Percentiles rank a stretch among this genome's conserved stretches.
Evolutionary conservation across 1,140 invertebrate species (phyloP).

Genomic region (Pseudomyrmex concolor): DNA sequence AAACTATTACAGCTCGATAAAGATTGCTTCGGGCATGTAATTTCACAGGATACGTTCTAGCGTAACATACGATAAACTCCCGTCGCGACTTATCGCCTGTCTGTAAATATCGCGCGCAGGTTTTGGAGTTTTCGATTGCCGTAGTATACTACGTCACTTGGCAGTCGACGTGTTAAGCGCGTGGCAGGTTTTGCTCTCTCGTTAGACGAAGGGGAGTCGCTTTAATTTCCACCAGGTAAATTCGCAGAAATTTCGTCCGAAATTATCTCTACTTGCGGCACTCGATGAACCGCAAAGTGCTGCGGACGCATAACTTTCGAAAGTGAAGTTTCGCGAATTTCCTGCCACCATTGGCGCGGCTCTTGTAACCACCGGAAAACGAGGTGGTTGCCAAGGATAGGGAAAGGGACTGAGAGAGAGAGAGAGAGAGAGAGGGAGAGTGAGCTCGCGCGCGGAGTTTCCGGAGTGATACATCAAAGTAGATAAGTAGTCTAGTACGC

Average conservation of each 20-base stretch:
- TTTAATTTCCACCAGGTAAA: conserved; percentile 52
- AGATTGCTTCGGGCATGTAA: conserved; percentile 27
- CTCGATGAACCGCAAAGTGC: conserved; percentile 71
- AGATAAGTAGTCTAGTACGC: conserved; percentile 66
- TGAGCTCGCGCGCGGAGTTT: conserved; percentile 64
- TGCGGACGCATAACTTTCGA: conserved; percentile 67
- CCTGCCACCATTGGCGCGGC: conserved; percentile 60
- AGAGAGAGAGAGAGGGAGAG: conserved; percentile 14
- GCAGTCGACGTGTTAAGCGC: conserved; percentile 27
- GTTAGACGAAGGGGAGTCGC: conserved; percentile 33
- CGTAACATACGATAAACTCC: conserved; percentile 26
- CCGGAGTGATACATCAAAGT: conserved; percentile 69
- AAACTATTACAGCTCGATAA: conserved; percentile 36
- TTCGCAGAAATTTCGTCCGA: conserved; percentile 58
- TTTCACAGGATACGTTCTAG: conserved; percentile 34
- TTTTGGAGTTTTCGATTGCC: background rate
- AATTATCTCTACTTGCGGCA: conserved; percentile 68
- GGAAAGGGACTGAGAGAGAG: background rate
- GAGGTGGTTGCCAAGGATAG: conserved; percentile 21
- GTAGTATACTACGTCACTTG: conserved; percentile 40
- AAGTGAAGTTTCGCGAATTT: conserved; percentile 72
- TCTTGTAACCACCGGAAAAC: conserved; percentile 65
- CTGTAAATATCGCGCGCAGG: conserved; percentile 39
- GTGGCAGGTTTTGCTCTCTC: conserved; percentile 8
- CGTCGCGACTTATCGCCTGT: conserved; percentile 37